Conservation (phyloP, 2,797 vertebrate species). For the Pterois miles region DNA sequence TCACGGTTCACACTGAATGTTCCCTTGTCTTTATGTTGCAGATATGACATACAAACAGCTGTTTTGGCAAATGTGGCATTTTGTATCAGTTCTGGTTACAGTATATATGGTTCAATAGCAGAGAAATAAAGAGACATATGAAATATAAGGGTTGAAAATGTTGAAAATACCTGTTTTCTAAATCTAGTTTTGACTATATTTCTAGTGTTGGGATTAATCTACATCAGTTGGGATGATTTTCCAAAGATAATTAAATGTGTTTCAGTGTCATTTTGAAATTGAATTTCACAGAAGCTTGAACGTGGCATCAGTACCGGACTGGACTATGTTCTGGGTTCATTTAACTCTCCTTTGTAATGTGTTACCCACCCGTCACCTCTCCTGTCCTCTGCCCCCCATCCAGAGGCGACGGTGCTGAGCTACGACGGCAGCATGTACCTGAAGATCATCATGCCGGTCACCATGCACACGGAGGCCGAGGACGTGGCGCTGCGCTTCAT, state of each 20-base stretch:
- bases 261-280: neutral
- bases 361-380: neutral
- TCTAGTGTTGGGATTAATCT: neutral
- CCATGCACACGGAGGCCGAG: constrained; percentile 94
- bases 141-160: no score
- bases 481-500: constrained; percentile 94
- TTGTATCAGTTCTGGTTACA: no score
- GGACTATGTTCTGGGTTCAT: neutral
- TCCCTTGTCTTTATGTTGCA: constrained; percentile 4
- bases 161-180: neutral
- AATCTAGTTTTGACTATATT: neutral
- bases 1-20: neutral
- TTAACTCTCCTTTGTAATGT: no score
- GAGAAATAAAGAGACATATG: no score
- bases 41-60: neutral
- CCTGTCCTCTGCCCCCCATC: neutral
- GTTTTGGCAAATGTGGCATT: no score
- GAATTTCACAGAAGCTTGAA: neutral
- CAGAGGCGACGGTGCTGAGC: constrained; percentile 95
- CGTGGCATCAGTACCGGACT: neutral
- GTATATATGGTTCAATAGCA: no score
- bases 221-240: neutral
- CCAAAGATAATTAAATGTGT: neutral
- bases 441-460: constrained; percentile 91
- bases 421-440: constrained; percentile 97